Evolutionary conservation across 2,888 invertebrate species (phyloP), one percentile per base, ranked within the genome.

Genomic region (Bellardia pandia): DNA sequence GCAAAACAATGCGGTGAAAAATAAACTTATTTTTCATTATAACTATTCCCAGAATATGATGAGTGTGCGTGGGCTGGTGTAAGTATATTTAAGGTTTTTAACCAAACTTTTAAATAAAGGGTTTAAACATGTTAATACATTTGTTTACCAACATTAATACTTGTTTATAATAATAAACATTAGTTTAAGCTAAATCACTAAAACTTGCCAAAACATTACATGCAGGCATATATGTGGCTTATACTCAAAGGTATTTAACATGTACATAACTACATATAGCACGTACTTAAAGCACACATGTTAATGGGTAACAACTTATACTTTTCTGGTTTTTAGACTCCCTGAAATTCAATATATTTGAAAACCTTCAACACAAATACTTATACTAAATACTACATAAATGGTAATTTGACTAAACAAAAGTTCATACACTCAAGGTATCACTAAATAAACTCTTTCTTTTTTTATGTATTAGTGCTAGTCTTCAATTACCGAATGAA

Each of bases 61-160:
- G 13, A 2, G 58, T 53, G 72, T 62, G 8, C 16, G 16, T 56
- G 14, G 13, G 30, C 48, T 16, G 23, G 40, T 1, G 45, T 53
- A 6, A 13, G 30, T 51, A 2, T 53, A 40, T 48, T 48, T 48
- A 33, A 9, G 53, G 58, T 75, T 75, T 79, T 85, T 37, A 23
- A 30, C 16, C 40, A 74, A 69, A 79, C 42, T 74, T 74, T 53
- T 30, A 9, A 23, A 16, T 33, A 33, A 16, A 30, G 16, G 51
- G 37, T 68, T 51, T 37, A 11, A 53, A 23, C 23, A 71, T 77
- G 71, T 82, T 76, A 64, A 69, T 76, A 76, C 80, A 78, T 86
- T 86, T 81, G 81, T 72, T 85, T 77, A 72, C 72, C 64, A 74
- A 80, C 66, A 64, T 80, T 72, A 76, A 80, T 51, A 45, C 42